Evolutionary conservation across 2,797 vertebrate species (phyloP), one percentile per base, ranked within the genome.

Genomic region (Spinus olivaceus): DNA sequence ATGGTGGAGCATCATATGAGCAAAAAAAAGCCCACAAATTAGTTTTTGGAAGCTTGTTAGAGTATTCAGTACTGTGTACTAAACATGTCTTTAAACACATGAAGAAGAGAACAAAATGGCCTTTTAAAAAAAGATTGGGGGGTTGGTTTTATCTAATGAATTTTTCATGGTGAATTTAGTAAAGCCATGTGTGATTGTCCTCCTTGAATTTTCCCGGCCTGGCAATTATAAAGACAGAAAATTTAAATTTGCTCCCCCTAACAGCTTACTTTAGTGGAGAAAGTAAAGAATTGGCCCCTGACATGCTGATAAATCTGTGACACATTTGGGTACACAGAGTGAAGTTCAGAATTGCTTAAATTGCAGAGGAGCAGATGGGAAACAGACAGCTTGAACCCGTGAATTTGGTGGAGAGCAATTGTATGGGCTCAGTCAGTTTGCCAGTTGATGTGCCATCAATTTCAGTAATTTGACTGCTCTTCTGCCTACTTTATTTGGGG

Each of bases 311-410:
- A 96, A 94, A 96, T 94, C 93, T 66, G 91, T 86, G 90, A 93
- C 85, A 90, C 69, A 44, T 96, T 95, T 95, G 91, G 93, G 89
- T 51, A 41, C 1, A 1, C 84, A 95, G 95, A 95, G 90, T 59
- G 95, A 92, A 96, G 97, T 97, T 97, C 95, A 95, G 93, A 96
- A 96, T 96, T 96, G 96, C 95, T 97, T 97, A 96, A 97, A 97
- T 97, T 98, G 94, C 78, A 13, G 92, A 90, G 94, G 85, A 97
- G 80, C 95, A 97, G 96, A 97, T 97, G 96, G 96, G 94, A 96
- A 97, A 91, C 92, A 77, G 90, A 41, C 91, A 97, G 74, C 87
- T 91, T 90, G 69, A 95, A 41, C 80, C 72, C 32, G 5, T 84
- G 95, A 89, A 95, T 97, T 94, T 94, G 82, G 76, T 88, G 82